Evolutionary conservation across 2,113 vertebrate species (phyloP), one percentile per base, ranked within the genome.

Genomic region (Sporophila hypoxantha): DNA sequence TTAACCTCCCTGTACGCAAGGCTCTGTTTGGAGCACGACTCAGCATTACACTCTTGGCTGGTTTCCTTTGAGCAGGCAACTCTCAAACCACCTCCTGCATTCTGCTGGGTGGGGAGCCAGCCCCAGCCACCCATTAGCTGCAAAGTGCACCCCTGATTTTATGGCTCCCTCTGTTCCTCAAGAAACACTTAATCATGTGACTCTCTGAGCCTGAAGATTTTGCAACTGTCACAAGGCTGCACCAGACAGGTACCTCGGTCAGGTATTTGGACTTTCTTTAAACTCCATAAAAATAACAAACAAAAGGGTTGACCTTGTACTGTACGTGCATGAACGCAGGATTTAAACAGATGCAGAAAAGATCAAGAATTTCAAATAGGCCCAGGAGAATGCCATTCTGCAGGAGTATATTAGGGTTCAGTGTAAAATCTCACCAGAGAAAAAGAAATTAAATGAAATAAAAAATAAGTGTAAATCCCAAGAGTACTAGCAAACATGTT

Each of bases 211-310:
- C 83, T 93, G 84, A 89, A 74, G 90, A 76, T 89, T 90, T 95
- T 96, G 93, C 94, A 96, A 95, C 87, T 92, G 86, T 91, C 87
- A 88, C 92, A 94, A 87, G 89, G 89, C 87, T 95, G 90, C 80
- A 91, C 93, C 82, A 93, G 94, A 94, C 94, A 95, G 76, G 91
- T 94, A 95, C 68, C 94, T 95, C 88, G 29, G 87, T 96, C 94
- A 95, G 92, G 91, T 95, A 95, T 96, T 96, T 96, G 95, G 93
- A 95, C 94, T 95, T 93, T 95, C 91, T 93, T 96, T 96, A 96
- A 96, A 96, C 90, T 94, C 94, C 93, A 92, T 93, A 95, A 91
- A 93, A 87, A 91, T 91, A 95, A 94, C 93, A 95, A 93, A 93
- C 89, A 91, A 91, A 93, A 88, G 52, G 89, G 50, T 71, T 94